Evolutionary conservation across 2,888 invertebrate species (phyloP).

Genomic region (Neoaliturus tenellus): DNA sequence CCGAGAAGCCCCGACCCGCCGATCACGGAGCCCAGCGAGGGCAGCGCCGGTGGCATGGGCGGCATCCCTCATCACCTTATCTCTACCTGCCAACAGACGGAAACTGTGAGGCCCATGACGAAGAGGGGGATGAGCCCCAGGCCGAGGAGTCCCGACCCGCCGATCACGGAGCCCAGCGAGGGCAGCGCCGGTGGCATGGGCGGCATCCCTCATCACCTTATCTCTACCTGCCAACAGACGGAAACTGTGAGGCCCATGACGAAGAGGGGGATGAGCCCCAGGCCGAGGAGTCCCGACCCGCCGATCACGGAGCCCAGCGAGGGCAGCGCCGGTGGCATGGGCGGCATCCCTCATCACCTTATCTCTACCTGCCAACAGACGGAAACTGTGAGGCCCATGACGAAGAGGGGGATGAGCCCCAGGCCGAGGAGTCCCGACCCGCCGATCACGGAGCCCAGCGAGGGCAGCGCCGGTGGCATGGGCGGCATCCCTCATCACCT

Average conservation of each 20-base stretch:
- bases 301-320: slow-evolving; percentile 74
- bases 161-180: slow-evolving; percentile 74
- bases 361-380: slow-evolving; percentile 28
- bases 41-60: slow-evolving; percentile 73
- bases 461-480: slow-evolving; percentile 74
- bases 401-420: slow-evolving; percentile 86
- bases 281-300: slow-evolving; percentile 69
- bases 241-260: neutral
- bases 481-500: slow-evolving; percentile 57
- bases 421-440: slow-evolving; percentile 70
- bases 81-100: slow-evolving; percentile 15
- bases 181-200: slow-evolving; percentile 73
- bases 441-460: slow-evolving; percentile 74
- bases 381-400: slow-evolving; percentile 87
- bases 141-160: slow-evolving; percentile 70
- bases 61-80: slow-evolving; percentile 56
- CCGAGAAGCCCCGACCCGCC: slow-evolving; percentile 70
- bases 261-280: slow-evolving; percentile 82
- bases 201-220: slow-evolving; percentile 55
- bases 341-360: slow-evolving; percentile 55
- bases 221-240: slow-evolving; percentile 7
- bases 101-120: slow-evolving; percentile 87
- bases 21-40: slow-evolving; percentile 74
- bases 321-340: neutral
- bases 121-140: slow-evolving; percentile 84